Evolutionary conservation across 2,888 invertebrate species (phyloP), one percentile per base, ranked within the genome.

Genomic region (Acleris literana): DNA sequence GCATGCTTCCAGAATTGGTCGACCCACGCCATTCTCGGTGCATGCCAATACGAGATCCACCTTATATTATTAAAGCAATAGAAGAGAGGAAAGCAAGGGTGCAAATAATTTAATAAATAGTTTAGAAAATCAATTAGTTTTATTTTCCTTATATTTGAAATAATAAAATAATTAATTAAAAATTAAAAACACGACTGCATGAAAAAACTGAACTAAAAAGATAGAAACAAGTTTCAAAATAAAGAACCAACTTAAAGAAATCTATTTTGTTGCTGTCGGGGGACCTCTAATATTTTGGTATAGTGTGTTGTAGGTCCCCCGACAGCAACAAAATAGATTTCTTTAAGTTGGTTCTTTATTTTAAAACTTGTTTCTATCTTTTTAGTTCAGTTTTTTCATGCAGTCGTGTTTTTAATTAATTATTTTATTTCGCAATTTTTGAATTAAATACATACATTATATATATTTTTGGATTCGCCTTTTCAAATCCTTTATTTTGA

Each of bases 1-100:
- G 69, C 39, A 70, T 71, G 16, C 25, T 72, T 16, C 72, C 72
- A 7, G 70, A 72, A 61, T 58, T 69, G 7, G 58, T 69, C 0
- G 61, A 71, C 29, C 54, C 58, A 20, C 57, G 71, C 52, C 58
- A 71, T 0, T 25, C 58, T 20, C 63, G 69, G 25, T 54, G 61
- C 11, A 64, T 70, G 66, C 57, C 63, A 13, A 61, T 70, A 29
- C 63, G 70, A 66, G 46, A 13, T 11, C 22, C 62, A 16, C n/a
- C 62, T 5, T 58, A 62, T 17, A 17, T 18, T 20, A 49, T 20
- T 17, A 20, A 49, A 49, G 20, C 17, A 20, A 49, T 17, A 17
- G 17, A 49, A 49, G 17, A 49, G n/a, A 49, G 17, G 20, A 17
- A 20, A 18, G 49, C 49, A 49, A 20, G 49, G 20, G 49, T 18